These are phyloP conservation scores for Cephalopterus ornatus DNA, from an alignment of 2,113 vertebrate species.

Conservation along the genomic window DNA sequence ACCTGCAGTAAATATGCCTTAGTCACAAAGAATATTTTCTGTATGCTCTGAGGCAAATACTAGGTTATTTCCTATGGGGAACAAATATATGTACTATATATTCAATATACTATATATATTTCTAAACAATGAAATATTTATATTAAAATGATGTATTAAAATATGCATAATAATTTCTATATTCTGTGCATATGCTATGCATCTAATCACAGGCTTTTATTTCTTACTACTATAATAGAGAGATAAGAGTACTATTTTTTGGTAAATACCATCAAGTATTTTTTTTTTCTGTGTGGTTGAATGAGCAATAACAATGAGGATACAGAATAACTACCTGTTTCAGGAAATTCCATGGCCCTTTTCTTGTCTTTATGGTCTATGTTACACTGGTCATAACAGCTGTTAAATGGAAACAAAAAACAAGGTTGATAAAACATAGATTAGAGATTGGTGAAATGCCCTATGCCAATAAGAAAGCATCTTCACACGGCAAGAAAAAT, in stretches of 20 bases:
- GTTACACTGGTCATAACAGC: neutral
- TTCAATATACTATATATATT: too few species aligned
- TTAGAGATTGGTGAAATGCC: neutral
- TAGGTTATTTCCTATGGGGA: neutral
- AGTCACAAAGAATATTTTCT: neutral
- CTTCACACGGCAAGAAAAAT: neutral
- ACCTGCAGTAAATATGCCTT: neutral
- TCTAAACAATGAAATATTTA: neutral
- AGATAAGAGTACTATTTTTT: neutral
- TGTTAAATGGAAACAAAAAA: neutral
- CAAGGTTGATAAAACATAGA: neutral
- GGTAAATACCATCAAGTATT: neutral
- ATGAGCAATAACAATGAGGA: neutral
- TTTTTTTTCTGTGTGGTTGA: neutral
- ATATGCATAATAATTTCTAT: neutral
- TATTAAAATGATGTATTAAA: neutral
- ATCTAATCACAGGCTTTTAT: neutral
- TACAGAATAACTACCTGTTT: neutral
- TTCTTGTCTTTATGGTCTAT: neutral
- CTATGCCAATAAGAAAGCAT: neutral
- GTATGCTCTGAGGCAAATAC: neutral
- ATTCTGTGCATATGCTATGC: neutral
- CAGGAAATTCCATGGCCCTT: neutral
- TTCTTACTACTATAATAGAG: neutral
- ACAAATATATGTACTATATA: neutral